Percentiles rank a stretch among this genome's conserved stretches.
Evolutionary conservation across 2,888 invertebrate genomes (phyloP).

Genomic region (Metacarcinus magister): DNA sequence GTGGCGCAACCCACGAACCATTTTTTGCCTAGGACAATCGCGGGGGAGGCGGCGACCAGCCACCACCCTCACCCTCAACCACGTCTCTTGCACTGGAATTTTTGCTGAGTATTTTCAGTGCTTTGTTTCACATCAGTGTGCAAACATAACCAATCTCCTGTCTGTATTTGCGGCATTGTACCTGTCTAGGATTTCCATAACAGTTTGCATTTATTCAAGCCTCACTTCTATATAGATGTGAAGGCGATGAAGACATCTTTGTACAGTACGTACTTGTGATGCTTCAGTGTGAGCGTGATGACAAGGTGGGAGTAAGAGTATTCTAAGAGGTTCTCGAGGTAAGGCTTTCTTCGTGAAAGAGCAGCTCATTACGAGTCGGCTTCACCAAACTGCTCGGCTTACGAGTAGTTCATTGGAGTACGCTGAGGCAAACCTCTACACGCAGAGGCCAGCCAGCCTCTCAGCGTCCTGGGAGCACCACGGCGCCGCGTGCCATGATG

Average conservation of each 20-base stretch:
- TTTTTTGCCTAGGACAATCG: conserved; percentile 29
- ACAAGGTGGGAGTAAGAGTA: neutral
- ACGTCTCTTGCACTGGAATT: neutral
- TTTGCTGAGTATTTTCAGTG: neutral
- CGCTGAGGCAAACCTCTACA: neutral
- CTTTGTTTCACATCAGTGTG: neutral
- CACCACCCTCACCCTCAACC: neutral
- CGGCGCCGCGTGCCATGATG: neutral
- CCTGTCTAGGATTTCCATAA: neutral
- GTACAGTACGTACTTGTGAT: neutral
- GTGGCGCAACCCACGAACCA: conserved; percentile 44
- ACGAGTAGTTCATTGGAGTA: neutral
- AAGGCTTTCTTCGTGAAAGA: neutral
- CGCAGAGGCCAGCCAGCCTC: neutral
- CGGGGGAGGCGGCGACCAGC: neutral
- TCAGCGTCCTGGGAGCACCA: neutral
- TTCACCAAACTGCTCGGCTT: neutral
- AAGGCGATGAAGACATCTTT: neutral
- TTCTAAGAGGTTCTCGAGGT: neutral
- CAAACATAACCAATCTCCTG: neutral
- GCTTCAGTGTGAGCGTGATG: neutral
- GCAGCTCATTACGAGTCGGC: neutral
- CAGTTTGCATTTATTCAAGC: neutral
- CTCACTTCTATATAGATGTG: neutral
- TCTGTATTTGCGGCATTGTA: neutral